phyloP scores from a whole-genome alignment of 2,113 vertebrate species.

The Callithrix jacchus region DNA sequence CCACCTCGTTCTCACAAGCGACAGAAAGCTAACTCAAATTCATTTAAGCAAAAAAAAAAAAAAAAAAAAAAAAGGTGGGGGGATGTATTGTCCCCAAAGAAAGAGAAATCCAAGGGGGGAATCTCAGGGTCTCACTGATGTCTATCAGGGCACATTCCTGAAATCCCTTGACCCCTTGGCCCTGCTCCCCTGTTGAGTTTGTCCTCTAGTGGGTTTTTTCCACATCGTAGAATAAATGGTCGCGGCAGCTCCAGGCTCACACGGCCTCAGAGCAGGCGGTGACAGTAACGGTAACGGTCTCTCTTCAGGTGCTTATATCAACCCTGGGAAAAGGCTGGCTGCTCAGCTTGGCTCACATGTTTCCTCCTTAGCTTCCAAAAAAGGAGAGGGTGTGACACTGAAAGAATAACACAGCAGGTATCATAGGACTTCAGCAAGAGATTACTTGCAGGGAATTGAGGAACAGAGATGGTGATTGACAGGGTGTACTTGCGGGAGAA shows the following conservation, averaged over 20 bases:
- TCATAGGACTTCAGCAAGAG: not conserved
- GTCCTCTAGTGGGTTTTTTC: not conserved
- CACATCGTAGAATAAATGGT: not conserved
- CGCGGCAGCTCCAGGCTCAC: not conserved
- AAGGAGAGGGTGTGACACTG: not conserved
- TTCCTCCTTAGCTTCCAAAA: not conserved
- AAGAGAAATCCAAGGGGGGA: not conserved
- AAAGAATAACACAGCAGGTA: not conserved
- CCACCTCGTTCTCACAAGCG: not conserved
- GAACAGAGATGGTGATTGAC: not conserved
- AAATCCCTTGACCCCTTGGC: not conserved
- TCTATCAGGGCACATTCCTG: not conserved
- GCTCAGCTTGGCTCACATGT: not conserved
- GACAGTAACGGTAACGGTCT: too few relatives aligned
- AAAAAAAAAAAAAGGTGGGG: too few relatives aligned
- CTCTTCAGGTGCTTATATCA: not conserved
- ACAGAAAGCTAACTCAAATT: not conserved
- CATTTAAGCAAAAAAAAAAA: not conserved
- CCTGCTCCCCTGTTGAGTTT: accelerated
- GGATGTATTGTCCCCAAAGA: not conserved
- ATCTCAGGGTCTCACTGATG: not conserved
- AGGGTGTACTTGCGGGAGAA: accelerated
- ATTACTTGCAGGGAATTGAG: not conserved
- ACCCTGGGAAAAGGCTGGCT: not conserved
- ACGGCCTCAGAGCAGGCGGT: too few relatives aligned